Base-by-base conservation (phyloP, 2,113 vertebrate species). In the Spea multiplicata region DNA sequence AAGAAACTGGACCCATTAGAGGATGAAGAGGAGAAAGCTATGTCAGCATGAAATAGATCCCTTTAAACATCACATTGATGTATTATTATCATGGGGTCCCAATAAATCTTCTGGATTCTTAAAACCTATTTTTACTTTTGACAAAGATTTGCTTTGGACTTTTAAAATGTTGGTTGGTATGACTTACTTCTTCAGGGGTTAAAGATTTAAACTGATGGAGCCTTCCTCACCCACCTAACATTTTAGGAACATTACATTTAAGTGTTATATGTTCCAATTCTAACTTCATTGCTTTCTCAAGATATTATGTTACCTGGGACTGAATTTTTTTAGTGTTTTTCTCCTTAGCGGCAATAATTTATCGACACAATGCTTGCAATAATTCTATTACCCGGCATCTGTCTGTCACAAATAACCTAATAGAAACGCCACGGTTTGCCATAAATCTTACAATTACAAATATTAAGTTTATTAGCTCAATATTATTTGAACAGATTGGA, bases 381-480 rank as follows among this genome's bases (percentile, higher is more conserved):
- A 95, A 96, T 90, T 84, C 84, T 86, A 90, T 95, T 94, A 93
- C 84, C 86, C 86, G 87, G 86, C 91, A 91, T 90, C 88, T 92
- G 91, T 88, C 94, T 92, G 91, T 94, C 93, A 95, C 91, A 91
- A 91, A 93, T 93, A 95, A 94, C 93, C 93, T 88, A 85, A 88
- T 91, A 94, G 91, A 91, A 89, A 84, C 83, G 81, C 87, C 91
- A 92, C 89, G 91, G 89, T 91, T 91, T 88, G 88, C 86, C 90
- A 95, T 96, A 92, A 90, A 93, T 96, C 93, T 94, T 91, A 92
- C 91, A 93, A 94, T 95, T 93, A 94, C 89, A 88, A 90, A 88
- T 82, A 83, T 87, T 95, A 95, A 95, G 91, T 92, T 90, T 92
- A 93, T 96, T 95, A 96, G 89, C 89, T 89, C 89, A 86, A 90